A percentile compares a stretch with the other conserved stretches of the same genome.
These are phyloP conservation scores for Hemistola chrysoprasaria DNA, from an alignment of 2,888 invertebrate genomes.

Conservation along the genomic window DNA sequence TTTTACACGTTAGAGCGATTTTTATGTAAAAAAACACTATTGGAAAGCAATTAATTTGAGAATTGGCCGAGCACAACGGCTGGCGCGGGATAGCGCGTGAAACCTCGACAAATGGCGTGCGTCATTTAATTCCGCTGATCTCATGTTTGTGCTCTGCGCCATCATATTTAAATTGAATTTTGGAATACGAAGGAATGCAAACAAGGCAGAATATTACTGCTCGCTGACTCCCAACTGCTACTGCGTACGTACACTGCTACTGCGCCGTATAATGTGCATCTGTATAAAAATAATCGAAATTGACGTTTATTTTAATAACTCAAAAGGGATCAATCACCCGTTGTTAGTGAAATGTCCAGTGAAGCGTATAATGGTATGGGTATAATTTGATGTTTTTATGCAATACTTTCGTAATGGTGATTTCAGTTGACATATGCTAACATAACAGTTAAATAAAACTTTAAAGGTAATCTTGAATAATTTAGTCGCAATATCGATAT, in stretches of 20 bases:
- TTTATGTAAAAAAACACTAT: slow-evolving; percentile 60
- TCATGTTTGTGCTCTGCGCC: slow-evolving; percentile 72
- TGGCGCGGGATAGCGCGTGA: slow-evolving; percentile 43
- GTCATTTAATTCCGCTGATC: slow-evolving; percentile 77
- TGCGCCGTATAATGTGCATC: slow-evolving; percentile 49
- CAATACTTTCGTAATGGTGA: too few species aligned
- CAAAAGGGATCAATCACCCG: slow-evolving; percentile 20
- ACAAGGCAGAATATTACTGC: slow-evolving; percentile 60
- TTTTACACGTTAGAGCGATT: slow-evolving; percentile 40
- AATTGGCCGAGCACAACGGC: slow-evolving; percentile 49
- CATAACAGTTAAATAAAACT: too few species aligned
- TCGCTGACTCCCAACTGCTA: slow-evolving; percentile 33
- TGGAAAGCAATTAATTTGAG: slow-evolving; percentile 75
- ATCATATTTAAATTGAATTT: slow-evolving; percentile 81
- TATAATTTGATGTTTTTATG: too few species aligned
- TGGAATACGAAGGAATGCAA: slow-evolving; percentile 60
- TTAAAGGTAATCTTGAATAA: too few species aligned
- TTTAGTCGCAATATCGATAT: too few species aligned
- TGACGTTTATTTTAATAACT: slow-evolving; percentile 36
- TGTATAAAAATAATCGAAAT: slow-evolving; percentile 45
- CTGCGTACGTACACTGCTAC: too few species aligned
- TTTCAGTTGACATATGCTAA: too few species aligned
- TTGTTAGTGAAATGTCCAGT: slow-evolving; percentile 2
- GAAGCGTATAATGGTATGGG: too few species aligned
- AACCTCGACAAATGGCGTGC: slow-evolving; percentile 68